Evolutionary conservation across 1,140 invertebrate genomes (phyloP).

Genomic region (Hyposmocoma kahamanoa): DNA sequence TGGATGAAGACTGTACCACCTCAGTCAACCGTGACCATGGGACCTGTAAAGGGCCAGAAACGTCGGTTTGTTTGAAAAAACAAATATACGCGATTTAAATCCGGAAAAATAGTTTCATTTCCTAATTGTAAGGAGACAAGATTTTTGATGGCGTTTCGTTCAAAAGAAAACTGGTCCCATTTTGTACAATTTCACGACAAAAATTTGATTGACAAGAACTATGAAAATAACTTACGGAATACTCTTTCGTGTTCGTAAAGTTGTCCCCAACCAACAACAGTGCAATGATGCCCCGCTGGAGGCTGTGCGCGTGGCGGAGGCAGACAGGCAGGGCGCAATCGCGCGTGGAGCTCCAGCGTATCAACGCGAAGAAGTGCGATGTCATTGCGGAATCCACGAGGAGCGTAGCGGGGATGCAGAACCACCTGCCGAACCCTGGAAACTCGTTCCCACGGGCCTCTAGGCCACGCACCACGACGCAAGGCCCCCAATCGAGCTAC

Average conservation of each 20-base stretch:
- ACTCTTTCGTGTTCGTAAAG: constrained; percentile 85
- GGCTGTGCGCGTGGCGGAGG: constrained; percentile 71
- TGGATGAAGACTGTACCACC: too few species aligned
- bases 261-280: constrained; percentile 89
- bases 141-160: too few species aligned
- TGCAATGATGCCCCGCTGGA: constrained; percentile 80
- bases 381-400: constrained; percentile 87
- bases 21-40: too few species aligned
- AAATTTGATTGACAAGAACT: too few species aligned
- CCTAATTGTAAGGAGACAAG: too few species aligned
- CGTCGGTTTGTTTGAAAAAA: too few species aligned
- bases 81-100: too few species aligned
- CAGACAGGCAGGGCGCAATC: constrained; percentile 84
- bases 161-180: too few species aligned
- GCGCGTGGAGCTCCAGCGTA: constrained; percentile 81
- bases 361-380: constrained; percentile 81
- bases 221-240: constrained; percentile 83
- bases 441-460: constrained; percentile 84
- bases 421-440: constrained; percentile 77
- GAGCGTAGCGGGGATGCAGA: constrained; percentile 84
- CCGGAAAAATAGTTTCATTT: too few species aligned
- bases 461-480: constrained; percentile 80
- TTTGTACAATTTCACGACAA: too few species aligned
- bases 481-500: constrained; percentile 84
- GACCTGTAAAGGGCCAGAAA: too few species aligned